phyloP scores from a whole-genome alignment of 2,113 vertebrate genomes.

The Myxocyprinus asiaticus region DNA sequence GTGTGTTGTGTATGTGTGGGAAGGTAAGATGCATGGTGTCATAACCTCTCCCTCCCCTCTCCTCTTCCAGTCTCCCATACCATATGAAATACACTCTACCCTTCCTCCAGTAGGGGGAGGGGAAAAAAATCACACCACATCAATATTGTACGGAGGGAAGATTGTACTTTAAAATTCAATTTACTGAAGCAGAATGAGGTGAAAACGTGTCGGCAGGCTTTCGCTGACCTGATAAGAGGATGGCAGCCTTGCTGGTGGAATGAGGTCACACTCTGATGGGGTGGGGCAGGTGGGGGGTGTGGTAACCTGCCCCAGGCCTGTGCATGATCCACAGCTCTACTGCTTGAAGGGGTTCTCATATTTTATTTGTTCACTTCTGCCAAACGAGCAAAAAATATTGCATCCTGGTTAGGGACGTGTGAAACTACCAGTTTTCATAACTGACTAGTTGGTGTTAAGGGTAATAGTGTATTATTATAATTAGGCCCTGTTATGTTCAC shows the following conservation, averaged over 20 bases:
- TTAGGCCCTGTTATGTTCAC: no score
- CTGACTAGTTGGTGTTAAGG: no score
- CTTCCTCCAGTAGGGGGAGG: constrained; percentile 18
- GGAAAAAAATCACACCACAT: constrained; percentile 46
- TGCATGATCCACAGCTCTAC: constrained; percentile 7
- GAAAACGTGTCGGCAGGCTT: constrained; percentile 52
- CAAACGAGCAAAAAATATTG: background rate
- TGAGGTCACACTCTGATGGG: constrained; percentile 47
- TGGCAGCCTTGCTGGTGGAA: constrained; percentile 44
- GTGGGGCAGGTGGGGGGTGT: constrained; percentile 22
- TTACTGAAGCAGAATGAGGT: constrained; percentile 55
- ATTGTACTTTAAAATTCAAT: constrained; percentile 62
- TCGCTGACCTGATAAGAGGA: constrained; percentile 40
- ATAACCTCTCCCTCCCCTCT: background rate
- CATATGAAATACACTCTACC: constrained; percentile 30
- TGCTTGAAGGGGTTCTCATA: background rate
- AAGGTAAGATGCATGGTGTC: background rate
- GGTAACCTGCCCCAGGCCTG: constrained; percentile 14
- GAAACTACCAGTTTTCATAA: background rate
- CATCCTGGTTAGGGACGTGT: background rate
- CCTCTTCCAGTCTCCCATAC: background rate
- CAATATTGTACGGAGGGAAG: constrained; percentile 49
- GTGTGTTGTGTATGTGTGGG: constrained; percentile 40
- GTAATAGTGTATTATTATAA: no score
- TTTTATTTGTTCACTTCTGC: constrained; percentile 21